Evolutionary conservation across 2,888 invertebrate genomes (phyloP).

Genomic region (Omphaloscelis lunosa): DNA sequence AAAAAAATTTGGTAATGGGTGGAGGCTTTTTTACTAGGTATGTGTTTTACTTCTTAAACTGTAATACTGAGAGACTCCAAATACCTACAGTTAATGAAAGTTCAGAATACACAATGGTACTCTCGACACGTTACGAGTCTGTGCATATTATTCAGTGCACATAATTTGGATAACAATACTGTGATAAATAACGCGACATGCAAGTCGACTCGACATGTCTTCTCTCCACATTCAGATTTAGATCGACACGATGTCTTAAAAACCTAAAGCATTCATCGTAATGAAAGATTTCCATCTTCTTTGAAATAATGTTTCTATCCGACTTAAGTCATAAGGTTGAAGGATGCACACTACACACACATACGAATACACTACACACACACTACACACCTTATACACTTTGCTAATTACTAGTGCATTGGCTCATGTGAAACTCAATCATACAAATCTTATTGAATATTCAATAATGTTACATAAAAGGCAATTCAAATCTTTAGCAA

Average conservation of each 20-base stretch:
- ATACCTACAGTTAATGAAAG: neutral
- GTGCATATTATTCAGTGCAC: neutral
- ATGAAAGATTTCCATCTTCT: neutral
- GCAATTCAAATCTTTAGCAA: neutral
- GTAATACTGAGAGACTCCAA: neutral
- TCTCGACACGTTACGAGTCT: neutral
- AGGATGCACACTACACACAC: no score
- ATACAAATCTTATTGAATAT: neutral
- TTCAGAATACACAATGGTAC: neutral
- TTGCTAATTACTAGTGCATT: conserved; percentile 20
- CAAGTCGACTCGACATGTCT: neutral
- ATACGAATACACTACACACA: no score
- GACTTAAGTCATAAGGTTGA: neutral
- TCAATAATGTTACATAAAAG: conserved; percentile 6
- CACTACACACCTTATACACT: no score
- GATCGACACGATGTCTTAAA: conserved; percentile 11
- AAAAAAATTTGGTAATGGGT: neutral
- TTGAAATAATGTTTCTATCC: neutral
- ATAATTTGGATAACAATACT: conserved; percentile 4
- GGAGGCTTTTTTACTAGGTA: neutral
- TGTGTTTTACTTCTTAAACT: neutral
- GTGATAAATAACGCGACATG: neutral
- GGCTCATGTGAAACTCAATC: conserved; percentile 22
- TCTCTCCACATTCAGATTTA: neutral
- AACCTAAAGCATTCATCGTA: neutral